Evolutionary conservation across 2,797 vertebrate genomes (phyloP), one percentile per base, ranked within the genome.

Genomic region (Harpagifer antarcticus): DNA sequence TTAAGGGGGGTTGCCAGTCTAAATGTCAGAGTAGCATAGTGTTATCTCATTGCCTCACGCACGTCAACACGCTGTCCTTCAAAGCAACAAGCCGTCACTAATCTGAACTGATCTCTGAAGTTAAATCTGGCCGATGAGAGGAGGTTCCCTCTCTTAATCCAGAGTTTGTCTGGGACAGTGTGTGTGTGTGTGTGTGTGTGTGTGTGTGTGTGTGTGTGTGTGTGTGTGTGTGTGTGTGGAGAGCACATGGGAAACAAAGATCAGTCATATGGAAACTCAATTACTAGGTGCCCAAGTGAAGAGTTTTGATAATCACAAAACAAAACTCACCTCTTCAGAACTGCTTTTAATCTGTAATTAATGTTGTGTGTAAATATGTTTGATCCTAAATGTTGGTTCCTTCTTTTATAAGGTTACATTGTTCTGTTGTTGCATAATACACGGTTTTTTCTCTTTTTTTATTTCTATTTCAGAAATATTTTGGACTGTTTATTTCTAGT

Each of bases 1-100:
- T n/a, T 40, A n/a, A 13, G 13, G 0, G 33, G 19, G 20, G 37
- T 59, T 48, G 6, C 9, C 13, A 63, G 16, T 69, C 57, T 43
- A 59, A 72, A 56, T 15, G 57, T 69, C 61, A 55, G 62, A 52
- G 43, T 13, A n/a, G 56, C 49, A 45, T 19, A 57, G 66, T 40
- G 8, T 5, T 72, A 69, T 74, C 81, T 59, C 16, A 2, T 70
- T 77, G 65, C 58, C 55, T 60, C 50, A 27, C 50, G 67, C 71
- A 79, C 33, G 37, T 49, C 59, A 80, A 70, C 60, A 20, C 1
- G 17, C 19, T 19, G 58, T 68, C 40, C 74, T 76, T 76, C 14
- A 40, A 56, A 72, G 72, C 42, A 69, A 58, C 72, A 62, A 57
- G 74, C 70, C 69, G 59, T 48, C 11, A 15, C 16, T 74, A 40